Base-by-base conservation (phyloP, 2,797 vertebrate species). In the Phaenicophaeus curvirostris region DNA sequence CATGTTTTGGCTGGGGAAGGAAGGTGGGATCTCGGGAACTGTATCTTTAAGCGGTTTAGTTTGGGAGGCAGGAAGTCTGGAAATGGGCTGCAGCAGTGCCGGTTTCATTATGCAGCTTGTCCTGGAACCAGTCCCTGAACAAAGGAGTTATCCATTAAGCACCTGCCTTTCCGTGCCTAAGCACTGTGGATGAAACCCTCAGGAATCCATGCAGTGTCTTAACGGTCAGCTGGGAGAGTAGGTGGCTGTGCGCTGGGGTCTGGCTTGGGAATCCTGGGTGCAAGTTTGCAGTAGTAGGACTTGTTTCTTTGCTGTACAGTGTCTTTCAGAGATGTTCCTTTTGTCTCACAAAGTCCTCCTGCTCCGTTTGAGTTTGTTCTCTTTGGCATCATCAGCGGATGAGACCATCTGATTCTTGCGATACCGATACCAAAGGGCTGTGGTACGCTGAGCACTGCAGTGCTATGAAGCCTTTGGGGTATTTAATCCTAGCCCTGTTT, bases 51-150 rank as follows among this genome's bases (percentile, higher is more conserved):
- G 79, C 74, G 79, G 89, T 79, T 94, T 94, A 91, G 58, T 84
- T 94, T 76, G 90, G 77, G 90, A 95, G 95, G 87, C 83, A 76
- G 85, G 84, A 93, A 93, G 90, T 88, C 87, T 96, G 94, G 85
- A 35, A 30, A 90, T 48, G 80, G 94, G 91, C 83, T 91, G 90
- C 93, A 90, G 93, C 85, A 94, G 93, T 66, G 46, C 91, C 94
- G 94, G 39, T 91, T 91, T 94, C 88, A 93, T 95, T 94, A 94
- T 91, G 94, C 89, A 94, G 66, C 90, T 91, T 84, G 66, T 88
- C 42, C 81, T 94, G 91, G 90, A 95, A 84, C 76, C 78, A 69
- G 76, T 84, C 58, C 77, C 85, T 79, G 63, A 84, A 86, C 66
- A 81, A 94, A 90, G 83, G 85, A 91, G 83, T 90, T 94, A 59